These are phyloP conservation scores for Sarcophaga caerulescens DNA, from an alignment of 2,888 invertebrate species.

Conservation along the genomic window DNA sequence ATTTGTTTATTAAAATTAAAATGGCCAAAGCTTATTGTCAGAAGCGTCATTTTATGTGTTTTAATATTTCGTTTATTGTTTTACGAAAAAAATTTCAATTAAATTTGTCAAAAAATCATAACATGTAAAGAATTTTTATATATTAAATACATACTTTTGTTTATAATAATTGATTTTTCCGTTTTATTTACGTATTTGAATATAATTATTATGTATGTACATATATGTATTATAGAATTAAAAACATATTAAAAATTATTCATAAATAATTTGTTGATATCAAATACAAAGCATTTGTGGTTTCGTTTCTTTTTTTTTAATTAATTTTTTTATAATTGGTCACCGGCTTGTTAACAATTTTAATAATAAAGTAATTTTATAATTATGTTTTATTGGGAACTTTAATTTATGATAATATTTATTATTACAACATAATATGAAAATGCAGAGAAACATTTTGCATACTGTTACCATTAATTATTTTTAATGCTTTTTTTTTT, in stretches of 20 bases:
- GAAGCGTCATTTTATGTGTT: conserved; percentile 78
- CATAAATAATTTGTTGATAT: conserved; percentile 46
- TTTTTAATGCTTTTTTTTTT: no score
- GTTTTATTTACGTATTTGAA: conserved; percentile 8
- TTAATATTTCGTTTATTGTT: conserved; percentile 67
- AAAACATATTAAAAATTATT: conserved; percentile 54
- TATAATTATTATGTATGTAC: conserved; percentile 28
- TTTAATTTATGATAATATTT: conserved; percentile 46
- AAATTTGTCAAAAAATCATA: conserved; percentile 2
- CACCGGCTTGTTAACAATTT: conserved; percentile 63
- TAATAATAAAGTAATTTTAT: conserved; percentile 62
- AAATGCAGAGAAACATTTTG: conserved; percentile 22
- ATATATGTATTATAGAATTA: conserved; percentile 11
- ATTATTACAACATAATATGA: neutral
- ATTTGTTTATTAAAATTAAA: conserved; percentile 66
- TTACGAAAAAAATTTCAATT: conserved; percentile 9
- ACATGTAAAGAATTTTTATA: neutral
- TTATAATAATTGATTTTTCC: conserved; percentile 31
- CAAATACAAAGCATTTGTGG: conserved; percentile 53
- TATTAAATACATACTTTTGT: neutral
- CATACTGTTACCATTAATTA: no score
- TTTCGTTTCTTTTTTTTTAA: conserved; percentile 5
- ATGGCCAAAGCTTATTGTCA: conserved; percentile 81
- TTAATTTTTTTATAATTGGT: conserved; percentile 53
- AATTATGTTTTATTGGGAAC: conserved; percentile 57